phyloP scores from a whole-genome alignment of 2,888 invertebrate species.

The Pimpla rufipes region DNA sequence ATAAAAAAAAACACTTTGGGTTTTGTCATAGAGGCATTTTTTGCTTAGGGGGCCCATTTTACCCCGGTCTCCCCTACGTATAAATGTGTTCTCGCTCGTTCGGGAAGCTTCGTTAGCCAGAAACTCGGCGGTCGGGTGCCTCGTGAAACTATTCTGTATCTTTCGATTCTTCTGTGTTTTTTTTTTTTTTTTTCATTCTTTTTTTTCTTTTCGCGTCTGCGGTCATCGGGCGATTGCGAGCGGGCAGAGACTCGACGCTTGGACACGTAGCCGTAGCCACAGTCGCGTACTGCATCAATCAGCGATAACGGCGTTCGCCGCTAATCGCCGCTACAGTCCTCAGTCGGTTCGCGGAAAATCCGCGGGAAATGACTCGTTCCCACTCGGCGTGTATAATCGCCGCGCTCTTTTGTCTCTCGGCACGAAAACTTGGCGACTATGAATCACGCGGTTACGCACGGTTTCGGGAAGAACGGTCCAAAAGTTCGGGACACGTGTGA shows the following conservation, averaged over 20 bases:
- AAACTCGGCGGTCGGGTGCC: slow-evolving; percentile 24
- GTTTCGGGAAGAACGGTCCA: background rate
- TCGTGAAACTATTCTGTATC: slow-evolving; percentile 54
- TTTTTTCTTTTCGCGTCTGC: slow-evolving; percentile 43
- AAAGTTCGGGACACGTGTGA: background rate
- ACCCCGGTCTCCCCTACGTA: too few species aligned
- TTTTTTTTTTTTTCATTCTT: background rate
- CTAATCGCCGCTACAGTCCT: slow-evolving; percentile 51
- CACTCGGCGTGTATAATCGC: slow-evolving; percentile 2
- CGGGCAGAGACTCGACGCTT: slow-evolving; percentile 34
- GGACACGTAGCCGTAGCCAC: slow-evolving; percentile 25
- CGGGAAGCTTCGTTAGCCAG: slow-evolving; percentile 62
- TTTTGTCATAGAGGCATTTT: too few species aligned
- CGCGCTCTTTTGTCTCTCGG: slow-evolving; percentile 11
- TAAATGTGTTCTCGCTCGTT: background rate
- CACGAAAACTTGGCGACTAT: background rate
- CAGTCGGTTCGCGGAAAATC: slow-evolving; percentile 19
- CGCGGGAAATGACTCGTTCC: slow-evolving; percentile 38
- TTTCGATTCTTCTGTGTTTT: slow-evolving; percentile 22
- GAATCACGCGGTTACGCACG: background rate
- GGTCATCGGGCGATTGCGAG: slow-evolving; percentile 53
- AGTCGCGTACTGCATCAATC: slow-evolving; percentile 55
- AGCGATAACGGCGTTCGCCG: slow-evolving; percentile 61
- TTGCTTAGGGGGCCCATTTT: too few species aligned
- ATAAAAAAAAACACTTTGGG: too few species aligned